phyloP scores from a whole-genome alignment of 1,140 invertebrate genomes.

The Propsilocerus akamusi region DNA sequence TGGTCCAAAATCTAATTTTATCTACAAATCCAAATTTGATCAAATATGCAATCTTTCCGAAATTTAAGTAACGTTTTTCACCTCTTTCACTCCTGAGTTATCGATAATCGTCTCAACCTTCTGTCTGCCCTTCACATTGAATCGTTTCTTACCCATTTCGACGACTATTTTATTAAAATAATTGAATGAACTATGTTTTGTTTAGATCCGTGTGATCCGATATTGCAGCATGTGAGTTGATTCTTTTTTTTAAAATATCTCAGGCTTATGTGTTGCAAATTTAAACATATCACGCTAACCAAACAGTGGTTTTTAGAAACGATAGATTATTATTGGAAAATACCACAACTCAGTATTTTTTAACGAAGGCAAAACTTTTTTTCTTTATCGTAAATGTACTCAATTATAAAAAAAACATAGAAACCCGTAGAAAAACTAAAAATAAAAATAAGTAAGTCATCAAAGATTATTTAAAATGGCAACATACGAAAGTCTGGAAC shows the following conservation, averaged over 20 bases:
- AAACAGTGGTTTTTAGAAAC: too few species aligned
- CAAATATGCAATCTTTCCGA: constrained; percentile 5
- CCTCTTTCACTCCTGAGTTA: constrained; percentile 44
- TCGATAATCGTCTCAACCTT: constrained; percentile 48
- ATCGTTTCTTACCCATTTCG: constrained; percentile 41
- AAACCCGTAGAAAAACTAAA: too few species aligned
- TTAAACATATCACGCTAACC: too few species aligned
- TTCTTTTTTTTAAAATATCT: too few species aligned
- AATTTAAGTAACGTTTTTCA: constrained; percentile 26
- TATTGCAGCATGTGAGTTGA: too few species aligned
- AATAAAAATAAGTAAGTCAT: too few species aligned
- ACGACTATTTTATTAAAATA: not conserved
- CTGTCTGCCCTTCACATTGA: constrained; percentile 59
- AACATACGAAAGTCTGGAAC: not conserved
- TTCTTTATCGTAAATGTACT: not conserved
- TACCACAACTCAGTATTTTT: not conserved
- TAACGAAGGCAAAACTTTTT: not conserved
- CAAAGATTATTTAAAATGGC: too few species aligned
- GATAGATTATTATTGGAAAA: not conserved
- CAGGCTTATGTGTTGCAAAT: too few species aligned
- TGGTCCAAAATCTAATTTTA: constrained; percentile 36
- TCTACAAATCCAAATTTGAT: constrained; percentile 24
- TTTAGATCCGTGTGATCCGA: too few species aligned
- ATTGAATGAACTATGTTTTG: too few species aligned
- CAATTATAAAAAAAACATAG: not conserved